These are phyloP conservation scores for Ascidia mentula DNA, from an alignment of 23 tunicate genomes.

Conservation along the genomic window DNA sequence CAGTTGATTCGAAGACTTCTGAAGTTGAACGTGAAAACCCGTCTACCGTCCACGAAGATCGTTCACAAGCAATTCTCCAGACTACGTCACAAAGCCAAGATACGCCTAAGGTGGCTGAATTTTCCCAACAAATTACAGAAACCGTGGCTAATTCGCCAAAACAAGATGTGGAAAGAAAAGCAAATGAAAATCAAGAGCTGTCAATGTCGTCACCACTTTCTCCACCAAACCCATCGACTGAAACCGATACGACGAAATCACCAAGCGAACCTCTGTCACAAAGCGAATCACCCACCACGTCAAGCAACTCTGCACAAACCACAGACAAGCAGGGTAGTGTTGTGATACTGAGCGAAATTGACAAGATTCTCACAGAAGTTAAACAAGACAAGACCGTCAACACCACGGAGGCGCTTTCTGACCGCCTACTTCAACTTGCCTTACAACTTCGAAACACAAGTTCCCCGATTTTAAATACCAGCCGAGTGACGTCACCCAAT, in stretches of 20 bases:
- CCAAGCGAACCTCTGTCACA: not conserved
- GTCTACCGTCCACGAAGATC: no score
- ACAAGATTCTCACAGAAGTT: constrained; percentile 19
- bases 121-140: not conserved
- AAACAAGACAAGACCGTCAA: not conserved
- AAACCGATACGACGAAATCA: not conserved
- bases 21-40: no score
- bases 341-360: constrained; percentile 25
- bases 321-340: not conserved
- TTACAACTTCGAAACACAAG: constrained; percentile 27
- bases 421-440: constrained; percentile 40
- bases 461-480: not conserved
- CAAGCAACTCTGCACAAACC: not conserved
- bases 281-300: no score
- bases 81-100: not conserved
- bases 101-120: not conserved
- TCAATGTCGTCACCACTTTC: not conserved
- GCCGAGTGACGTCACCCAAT: not conserved
- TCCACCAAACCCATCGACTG: not conserved
- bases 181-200: not conserved
- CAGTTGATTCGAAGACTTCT: not conserved
- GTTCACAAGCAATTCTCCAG: not conserved
- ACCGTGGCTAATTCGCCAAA: not conserved
- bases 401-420: constrained; percentile 38
- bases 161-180: not conserved